These are phyloP conservation scores for Anastrepha ludens DNA, from an alignment of 1,140 invertebrate species.

Conservation along the genomic window DNA sequence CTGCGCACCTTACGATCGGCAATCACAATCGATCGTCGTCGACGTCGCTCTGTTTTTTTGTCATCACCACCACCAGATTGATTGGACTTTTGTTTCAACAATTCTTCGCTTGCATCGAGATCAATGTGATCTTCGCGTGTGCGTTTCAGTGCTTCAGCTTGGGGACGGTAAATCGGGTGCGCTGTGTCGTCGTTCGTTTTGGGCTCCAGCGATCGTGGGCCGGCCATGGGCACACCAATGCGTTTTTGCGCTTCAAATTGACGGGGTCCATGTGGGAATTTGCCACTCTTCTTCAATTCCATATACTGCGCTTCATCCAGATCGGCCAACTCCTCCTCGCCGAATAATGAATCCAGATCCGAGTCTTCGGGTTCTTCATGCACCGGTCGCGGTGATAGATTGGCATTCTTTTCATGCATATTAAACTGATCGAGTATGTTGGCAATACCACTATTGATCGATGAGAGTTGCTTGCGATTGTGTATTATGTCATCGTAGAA, in stretches of 20 bases:
- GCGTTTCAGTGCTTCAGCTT: constrained; percentile 65
- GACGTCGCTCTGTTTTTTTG: constrained; percentile 62
- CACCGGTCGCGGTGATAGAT: constrained; percentile 67
- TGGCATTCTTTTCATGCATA: constrained; percentile 67
- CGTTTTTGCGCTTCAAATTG: constrained; percentile 78
- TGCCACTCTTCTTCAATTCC: constrained; percentile 77
- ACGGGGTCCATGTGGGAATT: constrained; percentile 88
- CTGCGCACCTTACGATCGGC: constrained; percentile 84
- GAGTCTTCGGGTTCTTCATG: constrained; percentile 71
- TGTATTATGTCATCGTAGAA: constrained; percentile 81
- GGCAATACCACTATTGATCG: constrained; percentile 58
- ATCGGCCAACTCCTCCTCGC: constrained; percentile 68
- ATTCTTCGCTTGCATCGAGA: constrained; percentile 63
- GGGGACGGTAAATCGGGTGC: constrained; percentile 67
- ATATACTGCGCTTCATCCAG: constrained; percentile 69
- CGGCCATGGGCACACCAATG: constrained; percentile 76
- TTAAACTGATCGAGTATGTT: constrained; percentile 63
- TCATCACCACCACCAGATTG: constrained; percentile 56
- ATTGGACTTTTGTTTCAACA: constrained; percentile 49
- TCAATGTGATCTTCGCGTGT: constrained; percentile 68
- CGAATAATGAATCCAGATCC: constrained; percentile 69
- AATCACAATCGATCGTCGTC: constrained; percentile 80
- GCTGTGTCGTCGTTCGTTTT: constrained; percentile 59
- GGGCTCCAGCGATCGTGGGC: constrained; percentile 76
- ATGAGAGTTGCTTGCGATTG: constrained; percentile 68